Evolutionary conservation across 2,797 vertebrate species (phyloP).

Genomic region (Diplodus puntazzo): DNA sequence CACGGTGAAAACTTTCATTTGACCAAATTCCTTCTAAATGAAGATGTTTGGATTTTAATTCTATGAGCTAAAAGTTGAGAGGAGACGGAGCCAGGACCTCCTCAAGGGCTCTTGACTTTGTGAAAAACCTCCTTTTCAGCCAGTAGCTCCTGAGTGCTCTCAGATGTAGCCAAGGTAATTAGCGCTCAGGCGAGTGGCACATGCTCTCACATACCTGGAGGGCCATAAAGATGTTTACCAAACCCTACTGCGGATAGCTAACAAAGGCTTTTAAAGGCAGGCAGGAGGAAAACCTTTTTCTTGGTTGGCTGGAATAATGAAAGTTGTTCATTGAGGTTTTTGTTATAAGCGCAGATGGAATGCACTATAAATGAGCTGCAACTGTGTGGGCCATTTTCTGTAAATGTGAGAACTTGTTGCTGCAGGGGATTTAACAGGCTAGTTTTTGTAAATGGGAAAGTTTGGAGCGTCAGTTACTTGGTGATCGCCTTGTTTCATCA

Average conservation of each 20-base stretch:
- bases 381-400: conserved; percentile 68
- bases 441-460: conserved; percentile 46
- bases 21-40: conserved; percentile 14
- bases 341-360: conserved; percentile 70
- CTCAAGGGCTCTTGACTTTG: conserved; percentile 68
- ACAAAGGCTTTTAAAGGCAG: conserved; percentile 76
- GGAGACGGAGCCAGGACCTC: conserved; percentile 48
- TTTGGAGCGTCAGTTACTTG: conserved; percentile 33
- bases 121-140: conserved; percentile 61
- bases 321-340: conserved; percentile 78
- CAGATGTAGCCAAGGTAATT: conserved; percentile 84
- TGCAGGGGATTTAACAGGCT: conserved; percentile 49
- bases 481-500: conserved; percentile 44
- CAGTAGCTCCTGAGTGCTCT: conserved; percentile 82
- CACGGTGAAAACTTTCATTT: neutral
- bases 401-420: conserved; percentile 73
- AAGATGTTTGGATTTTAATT: conserved; percentile 25
- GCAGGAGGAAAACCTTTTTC: conserved; percentile 64
- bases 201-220: conserved; percentile 78
- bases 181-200: conserved; percentile 76
- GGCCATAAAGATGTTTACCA: conserved; percentile 83
- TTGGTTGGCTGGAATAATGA: conserved; percentile 60
- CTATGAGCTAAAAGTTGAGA: conserved; percentile 3
- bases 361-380: conserved; percentile 70
- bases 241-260: conserved; percentile 69